Evolutionary conservation across 1,140 invertebrate genomes (phyloP).

Genomic region (Probaryconus sp.): DNA sequence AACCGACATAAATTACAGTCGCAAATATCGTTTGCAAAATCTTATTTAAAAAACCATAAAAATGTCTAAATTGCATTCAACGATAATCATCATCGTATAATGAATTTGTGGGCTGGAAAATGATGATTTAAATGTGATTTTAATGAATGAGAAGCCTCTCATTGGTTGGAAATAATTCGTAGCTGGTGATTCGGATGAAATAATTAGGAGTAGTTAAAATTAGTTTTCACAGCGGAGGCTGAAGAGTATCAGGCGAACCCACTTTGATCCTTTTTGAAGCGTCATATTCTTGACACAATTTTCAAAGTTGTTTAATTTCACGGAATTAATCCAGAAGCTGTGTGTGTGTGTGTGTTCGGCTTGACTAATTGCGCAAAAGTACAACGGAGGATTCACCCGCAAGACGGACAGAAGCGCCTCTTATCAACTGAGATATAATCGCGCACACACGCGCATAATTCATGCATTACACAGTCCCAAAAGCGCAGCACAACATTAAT

Average conservation of each 20-base stretch:
- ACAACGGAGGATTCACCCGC: conserved; percentile 26
- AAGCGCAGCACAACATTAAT: conserved; percentile 28
- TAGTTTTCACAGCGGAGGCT: conserved; percentile 4
- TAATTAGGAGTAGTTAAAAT: conserved; percentile 10
- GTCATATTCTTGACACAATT: conserved; percentile 5
- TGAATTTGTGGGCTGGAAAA: too few species aligned
- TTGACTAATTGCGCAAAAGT: conserved; percentile 46
- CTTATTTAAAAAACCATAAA: too few species aligned
- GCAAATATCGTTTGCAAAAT: too few species aligned
- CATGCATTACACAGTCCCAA: conserved; percentile 14
- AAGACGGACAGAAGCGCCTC: conserved; percentile 19
- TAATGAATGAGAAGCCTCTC: too few species aligned
- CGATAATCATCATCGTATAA: too few species aligned
- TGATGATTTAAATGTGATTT: too few species aligned
- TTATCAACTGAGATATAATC: conserved; percentile 17
- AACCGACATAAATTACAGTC: too few species aligned
- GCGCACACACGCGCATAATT: conserved; percentile 25
- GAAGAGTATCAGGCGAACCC: conserved; percentile 18
- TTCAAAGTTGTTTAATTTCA: conserved; percentile 45
- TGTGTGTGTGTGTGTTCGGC: conserved; percentile 24
- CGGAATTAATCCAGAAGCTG: conserved; percentile 32
- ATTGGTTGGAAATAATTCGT: too few species aligned
- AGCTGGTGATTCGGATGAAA: too few species aligned
- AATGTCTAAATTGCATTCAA: too few species aligned
- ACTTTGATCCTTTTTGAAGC: conserved; percentile 2